phyloP scores from a whole-genome alignment of 2,888 invertebrate species.

The Sycophila texana region DNA sequence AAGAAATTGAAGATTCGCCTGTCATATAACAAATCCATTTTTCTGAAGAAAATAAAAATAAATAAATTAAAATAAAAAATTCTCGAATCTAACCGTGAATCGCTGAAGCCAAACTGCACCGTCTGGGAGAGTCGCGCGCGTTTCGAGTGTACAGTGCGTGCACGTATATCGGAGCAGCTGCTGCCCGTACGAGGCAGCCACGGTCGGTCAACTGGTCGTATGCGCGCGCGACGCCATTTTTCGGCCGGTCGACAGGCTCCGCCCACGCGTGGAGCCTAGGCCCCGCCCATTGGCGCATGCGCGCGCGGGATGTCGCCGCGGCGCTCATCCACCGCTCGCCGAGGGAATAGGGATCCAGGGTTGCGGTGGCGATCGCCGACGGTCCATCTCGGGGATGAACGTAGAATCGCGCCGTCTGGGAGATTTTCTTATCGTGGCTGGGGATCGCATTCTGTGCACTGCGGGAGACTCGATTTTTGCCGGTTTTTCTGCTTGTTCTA shows the following conservation, averaged over 20 bases:
- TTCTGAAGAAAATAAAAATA: too few relatives aligned
- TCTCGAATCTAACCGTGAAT: too few relatives aligned
- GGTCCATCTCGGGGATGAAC: too few relatives aligned
- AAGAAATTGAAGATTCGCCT: too few relatives aligned
- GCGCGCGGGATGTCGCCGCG: conserved; percentile 11
- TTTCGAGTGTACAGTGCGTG: too few relatives aligned
- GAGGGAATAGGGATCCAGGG: too few relatives aligned
- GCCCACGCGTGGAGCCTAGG: conserved; percentile 3
- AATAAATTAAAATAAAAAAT: too few relatives aligned
- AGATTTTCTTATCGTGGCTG: neutral
- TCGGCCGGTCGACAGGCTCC: neutral
- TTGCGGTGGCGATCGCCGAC: neutral
- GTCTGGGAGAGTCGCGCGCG: too few relatives aligned
- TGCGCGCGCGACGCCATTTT: conserved; percentile 45
- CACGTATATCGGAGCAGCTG: neutral
- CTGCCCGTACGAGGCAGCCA: conserved; percentile 18
- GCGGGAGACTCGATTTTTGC: too few relatives aligned
- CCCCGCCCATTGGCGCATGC: conserved; percentile 9
- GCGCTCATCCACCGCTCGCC: neutral
- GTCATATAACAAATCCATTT: too few relatives aligned
- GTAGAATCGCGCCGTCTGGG: neutral
- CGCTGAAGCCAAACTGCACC: too few relatives aligned
- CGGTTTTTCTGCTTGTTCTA: too few relatives aligned
- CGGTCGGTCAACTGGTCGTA: conserved; percentile 29
- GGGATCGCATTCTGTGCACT: neutral